Evolutionary conservation across 2,888 invertebrate genomes (phyloP).

Genomic region (Scotopteryx bipunctaria): DNA sequence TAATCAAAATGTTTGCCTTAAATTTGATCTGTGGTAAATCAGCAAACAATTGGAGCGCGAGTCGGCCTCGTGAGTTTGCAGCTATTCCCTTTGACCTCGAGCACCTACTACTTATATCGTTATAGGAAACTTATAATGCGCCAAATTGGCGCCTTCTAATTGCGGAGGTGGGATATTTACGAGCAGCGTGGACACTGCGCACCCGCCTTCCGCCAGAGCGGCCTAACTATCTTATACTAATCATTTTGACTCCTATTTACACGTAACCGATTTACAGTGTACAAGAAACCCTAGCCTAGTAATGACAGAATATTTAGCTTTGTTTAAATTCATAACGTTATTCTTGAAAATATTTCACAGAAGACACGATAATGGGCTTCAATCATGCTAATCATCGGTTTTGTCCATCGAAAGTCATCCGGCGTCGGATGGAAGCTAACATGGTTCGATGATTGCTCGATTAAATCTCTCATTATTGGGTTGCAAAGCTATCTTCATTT

Average conservation of each 20-base stretch:
- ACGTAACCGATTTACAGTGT: neutral
- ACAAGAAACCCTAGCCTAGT: neutral
- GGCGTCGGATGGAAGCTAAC: slow-evolving; percentile 42
- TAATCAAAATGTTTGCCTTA: too few relatives aligned
- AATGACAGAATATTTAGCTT: neutral
- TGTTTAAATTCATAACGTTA: slow-evolving; percentile 6
- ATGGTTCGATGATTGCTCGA: slow-evolving; percentile 52
- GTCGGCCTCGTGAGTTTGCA: neutral
- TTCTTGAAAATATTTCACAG: slow-evolving; percentile 20
- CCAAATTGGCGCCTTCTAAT: slow-evolving; percentile 78
- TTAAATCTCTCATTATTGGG: slow-evolving; percentile 63
- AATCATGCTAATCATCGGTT: slow-evolving; percentile 36
- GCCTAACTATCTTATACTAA: slow-evolving; percentile 11
- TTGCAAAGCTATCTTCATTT: slow-evolving; percentile 51
- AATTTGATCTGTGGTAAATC: too few relatives aligned
- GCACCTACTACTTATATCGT: slow-evolving; percentile 3
- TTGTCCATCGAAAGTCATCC: slow-evolving; percentile 38
- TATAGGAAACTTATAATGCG: slow-evolving; percentile 60
- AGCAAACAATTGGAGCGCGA: too few relatives aligned
- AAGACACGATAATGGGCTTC: slow-evolving; percentile 33
- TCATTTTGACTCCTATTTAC: slow-evolving; percentile 9
- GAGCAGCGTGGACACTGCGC: slow-evolving; percentile 60
- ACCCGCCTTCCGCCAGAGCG: slow-evolving; percentile 48
- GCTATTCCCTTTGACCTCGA: slow-evolving; percentile 11
- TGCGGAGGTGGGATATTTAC: slow-evolving; percentile 75